Conservation (phyloP, 2,888 invertebrate genomes). For the Troides oblongomaculatus region DNA sequence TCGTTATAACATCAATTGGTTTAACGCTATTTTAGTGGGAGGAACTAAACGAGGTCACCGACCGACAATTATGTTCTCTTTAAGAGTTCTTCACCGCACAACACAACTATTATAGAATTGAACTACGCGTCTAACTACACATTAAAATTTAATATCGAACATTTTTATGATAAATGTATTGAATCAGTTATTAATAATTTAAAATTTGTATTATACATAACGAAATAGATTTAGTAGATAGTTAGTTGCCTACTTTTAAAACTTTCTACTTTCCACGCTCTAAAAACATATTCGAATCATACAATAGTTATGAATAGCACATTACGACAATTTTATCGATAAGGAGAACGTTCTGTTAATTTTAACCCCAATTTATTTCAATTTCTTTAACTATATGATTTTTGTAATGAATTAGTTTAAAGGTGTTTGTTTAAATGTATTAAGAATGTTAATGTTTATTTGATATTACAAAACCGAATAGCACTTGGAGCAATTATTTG, state of each 20-base stretch:
- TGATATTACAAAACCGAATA: slow-evolving; percentile 63
- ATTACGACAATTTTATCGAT: slow-evolving; percentile 54
- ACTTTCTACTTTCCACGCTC: slow-evolving; percentile 80
- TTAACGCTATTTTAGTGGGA: slow-evolving; percentile 78
- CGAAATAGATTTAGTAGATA: slow-evolving; percentile 59
- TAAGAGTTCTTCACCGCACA: slow-evolving; percentile 57
- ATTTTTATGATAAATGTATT: slow-evolving; percentile 3
- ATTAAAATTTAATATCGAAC: slow-evolving; percentile 30
- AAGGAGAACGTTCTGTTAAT: slow-evolving; percentile 11
- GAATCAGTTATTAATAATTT: background rate
- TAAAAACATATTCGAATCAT: slow-evolving; percentile 76
- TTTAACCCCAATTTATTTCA: slow-evolving; percentile 5
- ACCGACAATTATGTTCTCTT: slow-evolving; percentile 77
- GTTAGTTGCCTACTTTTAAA: slow-evolving; percentile 71
- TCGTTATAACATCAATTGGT: slow-evolving; percentile 80
- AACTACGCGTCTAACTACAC: slow-evolving; percentile 36
- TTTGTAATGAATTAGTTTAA: slow-evolving; percentile 9
- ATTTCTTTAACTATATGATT: slow-evolving; percentile 9
- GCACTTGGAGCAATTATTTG: slow-evolving; percentile 70
- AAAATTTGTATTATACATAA: slow-evolving; percentile 37
- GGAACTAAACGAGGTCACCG: slow-evolving; percentile 74
- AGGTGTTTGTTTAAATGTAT: slow-evolving; percentile 10
- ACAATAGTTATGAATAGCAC: slow-evolving; percentile 66
- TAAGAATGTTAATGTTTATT: slow-evolving; percentile 45
- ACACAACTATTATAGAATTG: slow-evolving; percentile 40